Conservation (phyloP, 92 coral and sea anemone species). For the Hydrozoanthus gracilis region DNA sequence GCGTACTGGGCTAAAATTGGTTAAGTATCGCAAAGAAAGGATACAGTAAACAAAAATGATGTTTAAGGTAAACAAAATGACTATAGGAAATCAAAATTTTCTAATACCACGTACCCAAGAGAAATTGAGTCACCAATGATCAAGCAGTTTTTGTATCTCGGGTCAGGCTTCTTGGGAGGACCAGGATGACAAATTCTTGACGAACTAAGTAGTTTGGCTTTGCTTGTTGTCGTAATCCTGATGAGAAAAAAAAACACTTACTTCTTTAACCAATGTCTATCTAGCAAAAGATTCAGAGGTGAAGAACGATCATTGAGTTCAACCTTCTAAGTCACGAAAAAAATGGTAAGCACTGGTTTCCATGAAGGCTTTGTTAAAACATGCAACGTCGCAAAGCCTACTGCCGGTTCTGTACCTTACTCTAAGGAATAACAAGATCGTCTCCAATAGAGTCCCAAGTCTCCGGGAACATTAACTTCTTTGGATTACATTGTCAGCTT, state of each 20-base stretch:
- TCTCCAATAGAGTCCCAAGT: too few relatives aligned
- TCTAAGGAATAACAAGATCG: too few relatives aligned
- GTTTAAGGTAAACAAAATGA: too few relatives aligned
- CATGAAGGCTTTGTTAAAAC: too few relatives aligned
- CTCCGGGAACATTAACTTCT: too few relatives aligned
- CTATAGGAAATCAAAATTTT: neutral
- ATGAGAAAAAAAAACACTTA: neutral
- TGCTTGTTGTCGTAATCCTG: neutral
- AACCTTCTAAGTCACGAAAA: too few relatives aligned
- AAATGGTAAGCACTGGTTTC: too few relatives aligned
- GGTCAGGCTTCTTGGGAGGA: slow-evolving; percentile 75
- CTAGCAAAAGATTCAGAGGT: neutral
- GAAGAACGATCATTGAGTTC: neutral
- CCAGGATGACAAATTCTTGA: slow-evolving; percentile 91
- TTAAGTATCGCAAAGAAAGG: neutral
- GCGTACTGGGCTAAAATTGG: too few relatives aligned
- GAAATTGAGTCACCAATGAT: slow-evolving; percentile 92
- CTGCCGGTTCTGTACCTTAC: too few relatives aligned
- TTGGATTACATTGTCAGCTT: too few relatives aligned
- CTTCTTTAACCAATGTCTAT: neutral
- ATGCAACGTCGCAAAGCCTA: too few relatives aligned
- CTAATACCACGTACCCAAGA: slow-evolving; percentile 69
- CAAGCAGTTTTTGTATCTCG: slow-evolving; percentile 75
- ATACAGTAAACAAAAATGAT: neutral
- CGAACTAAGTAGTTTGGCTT: neutral